Evolutionary conservation across 1,140 invertebrate species (phyloP), one percentile per base, ranked within the genome.

Genomic region (Ceratina calcarata): DNA sequence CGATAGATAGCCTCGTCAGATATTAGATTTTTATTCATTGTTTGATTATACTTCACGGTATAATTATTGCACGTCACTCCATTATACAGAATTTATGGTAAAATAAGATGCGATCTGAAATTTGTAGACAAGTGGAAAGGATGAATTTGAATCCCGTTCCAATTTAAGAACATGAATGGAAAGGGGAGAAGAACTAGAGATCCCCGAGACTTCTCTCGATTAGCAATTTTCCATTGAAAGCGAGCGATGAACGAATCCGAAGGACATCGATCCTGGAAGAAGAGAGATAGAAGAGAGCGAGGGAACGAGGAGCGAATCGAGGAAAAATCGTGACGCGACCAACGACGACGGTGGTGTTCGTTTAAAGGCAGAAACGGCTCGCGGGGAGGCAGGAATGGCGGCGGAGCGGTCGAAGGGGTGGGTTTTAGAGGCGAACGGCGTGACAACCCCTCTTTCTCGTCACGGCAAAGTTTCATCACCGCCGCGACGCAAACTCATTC

Each of bases 401-500:
- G 49, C 57, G 55, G 24, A 67, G 66, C 22, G 70, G 74, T n/a
- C 78, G 77, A 61, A 53, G 74, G 71, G 82, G 84, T 83, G 72
- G 83, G 69, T 75, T 83, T 86, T 82, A 81, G 84, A 82, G 83
- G 88, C 88, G 88, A 91, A 91, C 89, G 89, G 88, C 87, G 91
- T 91, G 91, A 91, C 90, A 93, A 92, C 89, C 89, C 91, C 89
- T 91, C 89, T 90, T 89, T 92, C 91, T 92, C 89, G 91, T 92
- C 91, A 92, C 89, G 89, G 90, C 82, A 93, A 93, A 93, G 91
- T 93, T 93, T 92, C 91, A 92, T 93, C 91, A 91, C 87, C 88
- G 88, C 78, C 87, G 85, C 89, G 90, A 92, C 90, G 91, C 90
- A 91, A 92, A 92, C 92, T 92, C 91, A 91, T 92, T 92, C 89